Percentiles rank a stretch among this genome's conserved stretches.
Conservation (phyloP, 2,888 invertebrate species). For the Scaptomyza cyrtandrae region DNA sequence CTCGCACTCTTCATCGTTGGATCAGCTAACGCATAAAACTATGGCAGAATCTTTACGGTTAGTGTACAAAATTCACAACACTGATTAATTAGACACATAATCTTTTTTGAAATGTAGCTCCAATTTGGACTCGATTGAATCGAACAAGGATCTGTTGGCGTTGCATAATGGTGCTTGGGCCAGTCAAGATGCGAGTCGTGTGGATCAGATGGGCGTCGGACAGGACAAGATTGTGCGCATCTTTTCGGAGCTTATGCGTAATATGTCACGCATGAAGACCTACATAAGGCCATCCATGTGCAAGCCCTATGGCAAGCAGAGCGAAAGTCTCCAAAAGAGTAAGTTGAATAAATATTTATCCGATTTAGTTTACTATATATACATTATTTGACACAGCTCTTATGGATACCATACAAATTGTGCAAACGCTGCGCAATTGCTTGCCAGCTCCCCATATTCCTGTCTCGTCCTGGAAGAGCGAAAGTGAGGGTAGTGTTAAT, state of each 20-base stretch:
- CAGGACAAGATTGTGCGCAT: constrained; percentile 94
- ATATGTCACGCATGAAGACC: constrained; percentile 94
- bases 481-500: constrained; percentile 85
- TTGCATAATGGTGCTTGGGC: constrained; percentile 89
- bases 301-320: constrained; percentile 95
- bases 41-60: constrained; percentile 81
- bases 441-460: constrained; percentile 94
- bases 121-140: constrained; percentile 84
- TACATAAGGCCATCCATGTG: constrained; percentile 95
- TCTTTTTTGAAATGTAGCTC: constrained; percentile 63
- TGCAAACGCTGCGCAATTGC: constrained; percentile 93
- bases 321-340: constrained; percentile 95
- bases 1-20: constrained; percentile 77
- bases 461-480: constrained; percentile 95
- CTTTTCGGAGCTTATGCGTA: constrained; percentile 94
- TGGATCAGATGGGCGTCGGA: constrained; percentile 86
- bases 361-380: neutral
- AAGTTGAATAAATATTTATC: constrained; percentile 71
- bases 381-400: constrained; percentile 86
- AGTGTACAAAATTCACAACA: constrained; percentile 6
- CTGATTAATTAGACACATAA: neutral
- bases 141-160: constrained; percentile 88
- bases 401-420: constrained; percentile 93
- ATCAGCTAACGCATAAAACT: constrained; percentile 80
- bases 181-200: constrained; percentile 65